Evolutionary conservation across 2,888 invertebrate species (phyloP).

Genomic region (Pseudolycoriella hygida): DNA sequence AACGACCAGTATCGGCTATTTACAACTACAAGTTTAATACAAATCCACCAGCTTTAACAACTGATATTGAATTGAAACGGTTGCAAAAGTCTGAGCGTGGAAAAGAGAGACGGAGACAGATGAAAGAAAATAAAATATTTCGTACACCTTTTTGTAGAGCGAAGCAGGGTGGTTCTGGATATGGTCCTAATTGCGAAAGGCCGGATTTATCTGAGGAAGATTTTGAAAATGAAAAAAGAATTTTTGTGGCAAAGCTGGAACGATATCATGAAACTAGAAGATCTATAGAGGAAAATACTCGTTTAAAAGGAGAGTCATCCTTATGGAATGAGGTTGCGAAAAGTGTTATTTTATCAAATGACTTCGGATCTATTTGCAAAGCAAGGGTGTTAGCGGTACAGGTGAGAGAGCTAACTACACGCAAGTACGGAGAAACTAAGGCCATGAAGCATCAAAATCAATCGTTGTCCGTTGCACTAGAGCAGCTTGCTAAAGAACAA

Average conservation of each 20-base stretch:
- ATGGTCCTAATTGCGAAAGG: too few species aligned
- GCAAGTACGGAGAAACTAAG: too few species aligned
- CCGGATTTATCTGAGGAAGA: background rate
- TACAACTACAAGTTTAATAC: background rate
- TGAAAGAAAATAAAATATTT: too few species aligned
- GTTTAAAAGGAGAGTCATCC: background rate
- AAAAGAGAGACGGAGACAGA: background rate
- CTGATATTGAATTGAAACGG: background rate
- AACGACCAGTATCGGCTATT: background rate
- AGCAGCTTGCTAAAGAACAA: too few species aligned
- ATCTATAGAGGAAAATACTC: background rate
- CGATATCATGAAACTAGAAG: background rate
- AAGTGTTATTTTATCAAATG: background rate
- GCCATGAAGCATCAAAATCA: too few species aligned
- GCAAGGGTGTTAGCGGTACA: background rate
- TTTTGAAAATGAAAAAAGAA: background rate
- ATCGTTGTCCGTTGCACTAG: too few species aligned
- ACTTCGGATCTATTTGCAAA: background rate
- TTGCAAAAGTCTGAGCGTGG: background rate
- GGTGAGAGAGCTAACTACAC: too few species aligned
- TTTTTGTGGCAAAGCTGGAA: background rate
- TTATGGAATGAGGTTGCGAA: background rate
- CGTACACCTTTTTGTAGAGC: too few species aligned
- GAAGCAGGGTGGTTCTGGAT: too few species aligned
- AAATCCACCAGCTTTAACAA: background rate